Evolutionary conservation across 64 coral and sea anemone genomes (phyloP).

Genomic region (Anthopleura sola): DNA sequence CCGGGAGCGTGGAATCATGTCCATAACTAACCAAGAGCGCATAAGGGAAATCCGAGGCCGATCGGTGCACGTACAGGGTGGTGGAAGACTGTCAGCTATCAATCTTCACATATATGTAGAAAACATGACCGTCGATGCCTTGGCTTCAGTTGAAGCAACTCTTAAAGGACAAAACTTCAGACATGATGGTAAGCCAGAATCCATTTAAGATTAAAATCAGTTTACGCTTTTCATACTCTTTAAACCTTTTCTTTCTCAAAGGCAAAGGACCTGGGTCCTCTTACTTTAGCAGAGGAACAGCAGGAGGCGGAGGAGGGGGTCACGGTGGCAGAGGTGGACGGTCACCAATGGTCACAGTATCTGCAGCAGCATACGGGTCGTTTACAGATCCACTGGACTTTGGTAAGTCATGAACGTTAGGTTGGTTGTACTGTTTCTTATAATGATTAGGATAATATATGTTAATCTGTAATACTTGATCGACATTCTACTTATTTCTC

Average conservation of each 20-base stretch:
- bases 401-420: conserved; percentile 38
- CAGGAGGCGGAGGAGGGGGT: conserved; percentile 73
- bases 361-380: conserved; percentile 84
- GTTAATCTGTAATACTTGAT: no score
- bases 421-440: not conserved
- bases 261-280: conserved; percentile 81
- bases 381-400: conserved; percentile 74
- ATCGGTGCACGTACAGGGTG: conserved; percentile 73
- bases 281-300: conserved; percentile 66
- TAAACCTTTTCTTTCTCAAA: not conserved
- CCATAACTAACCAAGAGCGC: conserved; percentile 91
- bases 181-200: conserved; percentile 61
- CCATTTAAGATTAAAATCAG: no score
- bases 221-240: no score
- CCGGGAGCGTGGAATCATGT: conserved; percentile 84
- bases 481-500: no score
- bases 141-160: conserved; percentile 70
- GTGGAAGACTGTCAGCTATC: conserved; percentile 80
- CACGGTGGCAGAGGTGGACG: conserved; percentile 92
- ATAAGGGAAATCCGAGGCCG: conserved; percentile 80
- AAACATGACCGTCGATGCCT: conserved; percentile 84
- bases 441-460: no score
- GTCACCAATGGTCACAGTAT: conserved; percentile 29
- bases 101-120: conserved; percentile 76
- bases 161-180: conserved; percentile 63